Evolutionary conservation across 2,113 vertebrate genomes (phyloP).

Genomic region (Eidolon helvum): DNA sequence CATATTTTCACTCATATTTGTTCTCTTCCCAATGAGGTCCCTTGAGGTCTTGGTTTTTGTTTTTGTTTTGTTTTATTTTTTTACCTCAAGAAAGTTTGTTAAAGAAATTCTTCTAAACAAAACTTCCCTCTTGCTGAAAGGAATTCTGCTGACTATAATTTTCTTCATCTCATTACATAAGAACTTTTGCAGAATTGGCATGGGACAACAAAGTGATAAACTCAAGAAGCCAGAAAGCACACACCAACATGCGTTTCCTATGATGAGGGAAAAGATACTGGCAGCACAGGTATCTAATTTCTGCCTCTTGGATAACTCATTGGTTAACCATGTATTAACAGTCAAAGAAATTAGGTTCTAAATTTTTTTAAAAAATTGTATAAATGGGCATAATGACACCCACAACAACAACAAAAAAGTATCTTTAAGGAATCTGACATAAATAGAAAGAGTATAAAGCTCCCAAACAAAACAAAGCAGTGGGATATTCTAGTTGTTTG

Average conservation of each 20-base stretch:
- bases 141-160: slow-evolving; percentile 24
- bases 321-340: not conserved
- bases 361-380: not conserved
- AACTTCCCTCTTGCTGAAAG: slow-evolving; percentile 12
- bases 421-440: not conserved
- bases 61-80: not conserved
- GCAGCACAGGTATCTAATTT: not conserved
- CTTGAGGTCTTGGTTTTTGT: not conserved
- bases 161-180: slow-evolving; percentile 22
- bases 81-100: not conserved
- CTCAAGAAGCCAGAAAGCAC: not conserved
- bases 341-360: not conserved
- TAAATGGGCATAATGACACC: no score
- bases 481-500: not conserved
- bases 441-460: not conserved
- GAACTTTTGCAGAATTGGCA: not conserved
- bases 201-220: not conserved
- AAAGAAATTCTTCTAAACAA: slow-evolving; percentile 41
- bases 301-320: not conserved
- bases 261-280: not conserved
- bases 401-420: not conserved
- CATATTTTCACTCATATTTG: slow-evolving; percentile 5
- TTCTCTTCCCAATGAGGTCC: slow-evolving; percentile 24
- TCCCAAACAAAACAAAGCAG: not conserved
- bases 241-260: not conserved